Base-by-base conservation (phyloP, 2,888 invertebrate species). In the Crioceris asparagi region DNA sequence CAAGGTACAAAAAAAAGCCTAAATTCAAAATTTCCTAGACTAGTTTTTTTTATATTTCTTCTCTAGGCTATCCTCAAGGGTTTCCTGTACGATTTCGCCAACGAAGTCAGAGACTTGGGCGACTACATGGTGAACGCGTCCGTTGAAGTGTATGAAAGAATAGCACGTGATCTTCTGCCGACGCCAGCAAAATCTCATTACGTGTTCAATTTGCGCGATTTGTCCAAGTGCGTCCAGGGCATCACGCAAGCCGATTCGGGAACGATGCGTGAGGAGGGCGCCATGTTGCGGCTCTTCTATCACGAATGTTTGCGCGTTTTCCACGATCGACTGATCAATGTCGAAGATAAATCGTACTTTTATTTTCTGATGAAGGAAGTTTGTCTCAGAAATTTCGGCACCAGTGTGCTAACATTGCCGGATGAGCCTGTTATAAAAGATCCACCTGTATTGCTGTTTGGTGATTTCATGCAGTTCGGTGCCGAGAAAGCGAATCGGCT, bases 181-280 rank as follows among this genome's bases (percentile, higher is more conserved):
- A 93, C 92, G 0, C 93, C 93, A 0, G 77, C 85, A 17, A 92
- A 91, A 60, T 86, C 86, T 0, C 92, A 93, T 64, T 93, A 94
- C 56, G 79, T 92, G 10, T 94, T 93, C 61, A 94, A 93, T 64
- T 66, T 93, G 50, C 71, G 93, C 30, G 91, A 92, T 67, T 68
- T 92, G 26, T 90, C 91, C 7, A 92, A 91, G 62, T 86, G 86
- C 43, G 72, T 91, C 52, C 91, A 91, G 65, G 91, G 90, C n/a
- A 75, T 90, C 6, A 64, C 90, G 35, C 91, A 91, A 59, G 85
- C 85, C 0, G 83, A 86, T 56, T 71, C 76, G 18, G 75, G 75
- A 1, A 54, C 74, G 31, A 72, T 83, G 61, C 74, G 83, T 32
- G 70, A 75, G 27, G 76, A 82, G 34, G 67, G 65, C 37, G 75